Evolutionary conservation across 2,888 invertebrate species (phyloP).

Genomic region (Tiphia femorata): DNA sequence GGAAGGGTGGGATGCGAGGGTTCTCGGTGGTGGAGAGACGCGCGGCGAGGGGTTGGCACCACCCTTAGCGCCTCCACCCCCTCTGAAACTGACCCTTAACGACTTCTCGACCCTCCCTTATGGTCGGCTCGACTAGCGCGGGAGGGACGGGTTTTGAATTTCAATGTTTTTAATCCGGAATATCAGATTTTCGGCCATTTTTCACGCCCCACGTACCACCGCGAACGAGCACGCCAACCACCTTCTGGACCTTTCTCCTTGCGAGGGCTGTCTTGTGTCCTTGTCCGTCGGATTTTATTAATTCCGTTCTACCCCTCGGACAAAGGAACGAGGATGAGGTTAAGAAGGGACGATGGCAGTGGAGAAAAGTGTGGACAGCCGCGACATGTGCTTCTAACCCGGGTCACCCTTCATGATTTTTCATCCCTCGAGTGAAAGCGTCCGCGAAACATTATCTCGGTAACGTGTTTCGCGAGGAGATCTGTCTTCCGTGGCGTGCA

Average conservation of each 20-base stretch:
- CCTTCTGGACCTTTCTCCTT: not conserved
- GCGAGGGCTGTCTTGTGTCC: slow-evolving; percentile 20
- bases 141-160: slow-evolving; percentile 68
- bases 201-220: slow-evolving; percentile 58
- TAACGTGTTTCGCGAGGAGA: too few species aligned
- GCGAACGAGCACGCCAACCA: not conserved
- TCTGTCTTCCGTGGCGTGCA: too few species aligned
- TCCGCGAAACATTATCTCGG: slow-evolving; percentile 26
- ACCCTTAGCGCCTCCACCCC: slow-evolving; percentile 36
- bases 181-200: slow-evolving; percentile 69
- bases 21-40: not conserved
- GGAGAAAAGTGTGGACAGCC: slow-evolving; percentile 23
- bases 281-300: slow-evolving; percentile 61
- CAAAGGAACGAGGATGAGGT: slow-evolving; percentile 7
- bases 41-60: slow-evolving; percentile 29
- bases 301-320: slow-evolving; percentile 50
- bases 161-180: slow-evolving; percentile 70
- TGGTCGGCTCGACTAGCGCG: slow-evolving; percentile 39
- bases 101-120: slow-evolving; percentile 60
- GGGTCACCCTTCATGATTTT: too few species aligned
- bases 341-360: not conserved
- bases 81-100: slow-evolving; percentile 70
- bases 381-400: slow-evolving; percentile 22
- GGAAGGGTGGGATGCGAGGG: slow-evolving; percentile 26
- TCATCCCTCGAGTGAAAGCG: too few species aligned